Evolutionary conservation across 1,140 invertebrate species (phyloP).

Genomic region (Trialeurodes vaporariorum): DNA sequence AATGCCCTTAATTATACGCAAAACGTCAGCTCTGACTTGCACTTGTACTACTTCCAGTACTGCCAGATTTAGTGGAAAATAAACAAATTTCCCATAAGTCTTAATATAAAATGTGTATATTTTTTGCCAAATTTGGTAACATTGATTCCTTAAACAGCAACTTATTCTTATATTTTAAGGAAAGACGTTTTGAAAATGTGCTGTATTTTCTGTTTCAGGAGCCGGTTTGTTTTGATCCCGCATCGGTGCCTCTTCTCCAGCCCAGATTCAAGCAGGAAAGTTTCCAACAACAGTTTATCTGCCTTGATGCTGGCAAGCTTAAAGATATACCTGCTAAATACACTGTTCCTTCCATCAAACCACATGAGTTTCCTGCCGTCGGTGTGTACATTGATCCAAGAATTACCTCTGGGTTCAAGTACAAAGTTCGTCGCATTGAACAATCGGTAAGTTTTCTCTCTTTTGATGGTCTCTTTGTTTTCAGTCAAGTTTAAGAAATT

Average conservation of each 20-base stretch:
- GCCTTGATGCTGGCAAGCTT: slow-evolving; percentile 42
- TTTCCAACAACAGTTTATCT: not conserved
- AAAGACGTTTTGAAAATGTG: too few species aligned
- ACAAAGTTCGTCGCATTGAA: slow-evolving; percentile 53
- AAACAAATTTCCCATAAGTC: too few species aligned
- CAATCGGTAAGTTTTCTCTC: slow-evolving; percentile 24
- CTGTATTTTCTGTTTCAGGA: not conserved
- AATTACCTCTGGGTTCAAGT: slow-evolving; percentile 59
- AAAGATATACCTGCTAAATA: slow-evolving; percentile 53
- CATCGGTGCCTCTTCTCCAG: not conserved
- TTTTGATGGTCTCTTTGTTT: too few species aligned
- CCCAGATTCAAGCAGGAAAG: not conserved
- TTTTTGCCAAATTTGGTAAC: too few species aligned
- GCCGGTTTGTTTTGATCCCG: not conserved
- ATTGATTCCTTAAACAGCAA: too few species aligned
- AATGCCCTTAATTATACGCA: too few species aligned
- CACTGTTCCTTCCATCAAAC: slow-evolving; percentile 42
- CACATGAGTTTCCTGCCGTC: slow-evolving; percentile 55
- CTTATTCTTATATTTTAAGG: too few species aligned
- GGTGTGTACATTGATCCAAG: slow-evolving; percentile 58
- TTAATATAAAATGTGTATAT: too few species aligned
- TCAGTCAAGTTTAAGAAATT: too few species aligned
- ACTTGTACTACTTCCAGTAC: too few species aligned
- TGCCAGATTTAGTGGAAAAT: too few species aligned
- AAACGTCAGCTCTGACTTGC: too few species aligned